Base-by-base conservation (phyloP, 2,113 vertebrate genomes). In the Leptobrachium leishanense region DNA sequence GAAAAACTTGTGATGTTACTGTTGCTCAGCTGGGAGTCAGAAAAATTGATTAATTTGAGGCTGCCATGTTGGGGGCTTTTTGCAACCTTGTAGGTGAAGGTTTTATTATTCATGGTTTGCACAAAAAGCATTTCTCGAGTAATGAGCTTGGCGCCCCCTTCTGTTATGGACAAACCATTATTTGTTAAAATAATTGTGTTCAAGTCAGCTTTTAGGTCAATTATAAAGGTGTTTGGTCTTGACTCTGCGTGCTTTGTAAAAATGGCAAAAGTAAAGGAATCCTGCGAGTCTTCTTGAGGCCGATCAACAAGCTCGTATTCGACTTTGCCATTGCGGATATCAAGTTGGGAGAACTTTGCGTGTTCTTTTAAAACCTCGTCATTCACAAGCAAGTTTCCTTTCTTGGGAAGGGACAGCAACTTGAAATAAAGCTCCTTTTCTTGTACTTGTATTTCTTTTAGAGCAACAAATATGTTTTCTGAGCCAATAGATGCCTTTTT, bases 121-220 rank as follows among this genome's bases (percentile, higher is more conserved):
- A 93, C 89, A 89, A 95, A 97, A 72, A 98, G 84, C 42, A 93
- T 84, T 0, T 84, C 85, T 84, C 89, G 92, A 3, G 92, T 96
- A 77, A 98, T 95, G 68, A 97, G 83, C 81, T 92, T 94, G 85
- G 89, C 93, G 87, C 95, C 95, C 57, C 96, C 95, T 87, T 98
- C 96, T 80, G 77, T 84, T 82, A 99, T 85, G 9, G 82, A 85
- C 12, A 98, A 88, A 10, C 94, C 94, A 68, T 75, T 88, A 71
- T 96, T 97, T 70, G 76, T 96, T 79, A 98, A 82, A 84, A 93
- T 86, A 78, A 96, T 80, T 0, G 68, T 88, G 68, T 88, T 91
- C 50, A 91, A 84, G 76, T 93, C 91, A 64, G 94, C 90, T 87
- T 92, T 96, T 57, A 99, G 92, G 11, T 87, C 88, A 75, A 97